Conservation (phyloP, 30 jellyfish, hydroid and myxozoan genomes). For the Sanderia malayensis region DNA sequence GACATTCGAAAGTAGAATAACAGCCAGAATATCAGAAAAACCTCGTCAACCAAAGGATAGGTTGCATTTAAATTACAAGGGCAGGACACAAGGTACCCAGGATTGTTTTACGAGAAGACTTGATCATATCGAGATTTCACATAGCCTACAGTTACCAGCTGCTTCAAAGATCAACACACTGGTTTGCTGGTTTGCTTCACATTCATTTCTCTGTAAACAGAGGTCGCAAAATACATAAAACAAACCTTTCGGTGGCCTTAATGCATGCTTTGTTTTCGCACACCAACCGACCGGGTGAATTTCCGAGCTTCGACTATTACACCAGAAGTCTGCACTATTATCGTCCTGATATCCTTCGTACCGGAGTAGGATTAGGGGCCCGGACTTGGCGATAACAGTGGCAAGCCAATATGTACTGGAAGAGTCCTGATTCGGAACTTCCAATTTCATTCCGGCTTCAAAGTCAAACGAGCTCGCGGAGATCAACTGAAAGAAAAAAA, state of each 20-base stretch:
- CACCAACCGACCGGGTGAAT: constrained; percentile 99
- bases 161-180: too few species aligned
- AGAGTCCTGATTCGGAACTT: constrained; percentile 84
- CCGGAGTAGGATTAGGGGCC: constrained; percentile 83
- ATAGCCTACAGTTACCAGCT: too few species aligned
- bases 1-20: too few species aligned
- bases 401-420: constrained; percentile 92
- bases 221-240: not conserved
- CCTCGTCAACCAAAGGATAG: too few species aligned
- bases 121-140: too few species aligned
- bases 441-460: constrained; percentile 94
- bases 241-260: constrained; percentile 89
- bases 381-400: constrained; percentile 69
- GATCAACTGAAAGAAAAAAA: constrained; percentile 38
- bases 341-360: constrained; percentile 87
- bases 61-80: too few species aligned
- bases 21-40: too few species aligned
- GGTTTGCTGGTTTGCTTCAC: not conserved
- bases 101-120: too few species aligned
- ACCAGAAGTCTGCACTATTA: constrained; percentile 88
- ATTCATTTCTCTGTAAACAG: not conserved
- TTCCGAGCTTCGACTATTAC: constrained; percentile 73
- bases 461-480: constrained; percentile 83
- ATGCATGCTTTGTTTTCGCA: constrained; percentile 85
- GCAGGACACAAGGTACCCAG: too few species aligned